Percentiles rank a stretch among this genome's conserved stretches.
These are phyloP conservation scores for Hylomyscus alleni DNA, from an alignment of 2,797 vertebrate genomes.

Conservation along the genomic window DNA sequence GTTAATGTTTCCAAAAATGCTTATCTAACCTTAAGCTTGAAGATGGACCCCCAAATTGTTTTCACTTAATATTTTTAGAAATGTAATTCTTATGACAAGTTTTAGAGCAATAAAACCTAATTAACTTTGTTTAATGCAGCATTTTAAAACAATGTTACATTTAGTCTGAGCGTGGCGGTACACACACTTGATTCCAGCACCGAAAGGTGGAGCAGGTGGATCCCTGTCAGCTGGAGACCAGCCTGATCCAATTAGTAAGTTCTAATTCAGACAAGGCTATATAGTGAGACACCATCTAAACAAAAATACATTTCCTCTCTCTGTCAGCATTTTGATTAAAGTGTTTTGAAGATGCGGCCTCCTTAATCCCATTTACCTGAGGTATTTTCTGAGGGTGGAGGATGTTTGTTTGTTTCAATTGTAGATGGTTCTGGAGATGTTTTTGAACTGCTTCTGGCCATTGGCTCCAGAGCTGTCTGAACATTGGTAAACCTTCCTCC, in stretches of 20 bases:
- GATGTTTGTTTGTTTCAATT: neutral
- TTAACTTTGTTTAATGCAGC: conserved; percentile 34
- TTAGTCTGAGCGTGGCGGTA: neutral
- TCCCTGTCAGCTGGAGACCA: neutral
- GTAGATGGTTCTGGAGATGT: neutral
- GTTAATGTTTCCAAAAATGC: conserved; percentile 27
- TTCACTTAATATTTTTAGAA: neutral
- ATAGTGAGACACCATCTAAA: neutral
- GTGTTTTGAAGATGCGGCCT: neutral
- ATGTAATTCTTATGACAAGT: neutral
- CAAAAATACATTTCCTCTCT: neutral
- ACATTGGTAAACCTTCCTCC: conserved; percentile 16
- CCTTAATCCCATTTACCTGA: accelerated
- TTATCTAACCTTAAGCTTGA: conserved; percentile 33
- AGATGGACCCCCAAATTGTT: neutral
- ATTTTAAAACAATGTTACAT: neutral
- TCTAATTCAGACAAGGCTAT: neutral
- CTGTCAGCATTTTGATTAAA: conserved; percentile 47
- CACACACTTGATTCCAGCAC: neutral
- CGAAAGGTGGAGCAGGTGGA: neutral
- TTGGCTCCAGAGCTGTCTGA: neutral
- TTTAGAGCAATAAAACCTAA: conserved; percentile 13
- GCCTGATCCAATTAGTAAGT: neutral
- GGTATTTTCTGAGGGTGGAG: neutral
- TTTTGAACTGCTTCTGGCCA: conserved; percentile 15